phyloP scores from a whole-genome alignment of 2,888 invertebrate genomes.

The Epinotia bilunana region DNA sequence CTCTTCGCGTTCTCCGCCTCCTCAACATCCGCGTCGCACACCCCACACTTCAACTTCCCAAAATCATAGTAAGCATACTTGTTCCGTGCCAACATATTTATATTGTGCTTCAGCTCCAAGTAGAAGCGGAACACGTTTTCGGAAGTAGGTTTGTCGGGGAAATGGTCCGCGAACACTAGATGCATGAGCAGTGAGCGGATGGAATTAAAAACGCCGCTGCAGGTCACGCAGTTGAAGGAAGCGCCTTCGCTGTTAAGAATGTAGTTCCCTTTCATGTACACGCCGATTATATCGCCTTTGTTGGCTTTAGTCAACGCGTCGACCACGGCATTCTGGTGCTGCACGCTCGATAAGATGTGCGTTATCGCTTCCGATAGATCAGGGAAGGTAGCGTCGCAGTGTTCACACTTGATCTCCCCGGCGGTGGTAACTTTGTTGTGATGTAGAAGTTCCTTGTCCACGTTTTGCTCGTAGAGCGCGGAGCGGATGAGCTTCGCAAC shows the following conservation, averaged over 20 bases:
- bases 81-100: slow-evolving; percentile 74
- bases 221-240: slow-evolving; percentile 66
- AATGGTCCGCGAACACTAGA: slow-evolving; percentile 74
- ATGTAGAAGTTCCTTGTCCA: slow-evolving; percentile 59
- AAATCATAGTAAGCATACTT: slow-evolving; percentile 76
- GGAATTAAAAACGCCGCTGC: slow-evolving; percentile 70
- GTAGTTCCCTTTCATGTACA: slow-evolving; percentile 75
- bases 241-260: slow-evolving; percentile 73
- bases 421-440: slow-evolving; percentile 59
- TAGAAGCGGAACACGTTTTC: slow-evolving; percentile 79
- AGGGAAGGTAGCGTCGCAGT: slow-evolving; percentile 63
- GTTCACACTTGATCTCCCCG: slow-evolving; percentile 61
- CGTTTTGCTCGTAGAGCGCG: slow-evolving; percentile 63
- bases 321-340: slow-evolving; percentile 66
- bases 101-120: slow-evolving; percentile 77
- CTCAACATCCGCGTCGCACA: slow-evolving; percentile 70
- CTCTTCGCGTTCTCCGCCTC: slow-evolving; percentile 76
- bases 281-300: slow-evolving; percentile 75
- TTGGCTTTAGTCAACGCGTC: slow-evolving; percentile 61
- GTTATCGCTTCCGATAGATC: slow-evolving; percentile 62
- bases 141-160: slow-evolving; percentile 61
- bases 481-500: slow-evolving; percentile 68
- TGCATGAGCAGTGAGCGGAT: slow-evolving; percentile 72
- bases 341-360: slow-evolving; percentile 65
- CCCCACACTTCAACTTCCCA: slow-evolving; percentile 74